A percentile compares a stretch with the other conserved stretches of the same genome.
Evolutionary conservation across 2,797 vertebrate genomes (phyloP).

Genomic region (Myotis pilosus): DNA sequence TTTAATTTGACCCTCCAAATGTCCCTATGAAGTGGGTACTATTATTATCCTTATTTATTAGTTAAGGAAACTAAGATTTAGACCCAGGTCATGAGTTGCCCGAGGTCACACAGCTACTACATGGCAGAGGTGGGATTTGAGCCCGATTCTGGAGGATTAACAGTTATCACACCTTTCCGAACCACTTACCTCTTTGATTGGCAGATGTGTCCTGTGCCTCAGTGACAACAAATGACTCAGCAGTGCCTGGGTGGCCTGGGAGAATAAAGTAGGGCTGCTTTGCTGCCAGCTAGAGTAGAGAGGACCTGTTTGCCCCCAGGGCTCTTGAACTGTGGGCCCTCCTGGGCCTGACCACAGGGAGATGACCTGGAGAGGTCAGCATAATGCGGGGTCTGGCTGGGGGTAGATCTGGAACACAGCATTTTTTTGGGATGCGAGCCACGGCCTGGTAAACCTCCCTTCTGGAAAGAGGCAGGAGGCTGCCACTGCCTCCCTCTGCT

Average conservation of each 20-base stretch:
- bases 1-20: not conserved
- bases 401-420: not conserved
- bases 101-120: not conserved
- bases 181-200: not conserved
- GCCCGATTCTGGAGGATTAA: not conserved
- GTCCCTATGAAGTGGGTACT: not conserved
- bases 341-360: not conserved
- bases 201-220: not conserved
- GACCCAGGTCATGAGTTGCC: not conserved
- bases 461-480: constrained; percentile 19
- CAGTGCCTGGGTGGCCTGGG: not conserved
- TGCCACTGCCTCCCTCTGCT: not conserved
- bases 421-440: not conserved
- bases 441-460: not conserved
- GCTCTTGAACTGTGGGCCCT: not conserved
- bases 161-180: not conserved
- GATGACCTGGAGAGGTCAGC: not conserved
- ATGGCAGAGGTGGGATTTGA: not conserved
- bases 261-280: not conserved
- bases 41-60: not conserved
- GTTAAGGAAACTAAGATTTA: constrained; percentile 24
- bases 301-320: not conserved
- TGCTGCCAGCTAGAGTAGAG: not conserved
- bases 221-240: not conserved
- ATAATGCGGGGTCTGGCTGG: not conserved